Evolutionary conservation across 2,113 vertebrate genomes (phyloP).

Genomic region (Actenoides lindsayi): DNA sequence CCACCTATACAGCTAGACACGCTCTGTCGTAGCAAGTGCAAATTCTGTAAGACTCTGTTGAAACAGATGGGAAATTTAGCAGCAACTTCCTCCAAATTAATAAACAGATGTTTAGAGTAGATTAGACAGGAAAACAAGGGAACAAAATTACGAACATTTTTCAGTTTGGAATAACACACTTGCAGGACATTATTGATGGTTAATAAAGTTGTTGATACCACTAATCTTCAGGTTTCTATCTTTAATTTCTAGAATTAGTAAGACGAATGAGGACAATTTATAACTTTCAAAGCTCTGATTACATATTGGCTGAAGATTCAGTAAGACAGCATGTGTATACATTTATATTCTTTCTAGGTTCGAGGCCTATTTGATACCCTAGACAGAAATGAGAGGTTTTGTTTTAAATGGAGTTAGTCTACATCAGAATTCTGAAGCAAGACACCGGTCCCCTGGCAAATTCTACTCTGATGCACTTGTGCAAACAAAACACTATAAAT

Average conservation of each 20-base stretch:
- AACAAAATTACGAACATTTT: background rate
- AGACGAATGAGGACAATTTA: background rate
- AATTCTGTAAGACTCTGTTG: background rate
- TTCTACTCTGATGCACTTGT: background rate
- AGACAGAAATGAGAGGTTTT: background rate
- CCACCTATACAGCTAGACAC: background rate
- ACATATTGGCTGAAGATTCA: background rate
- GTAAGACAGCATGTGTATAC: background rate
- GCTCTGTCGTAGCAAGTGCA: background rate
- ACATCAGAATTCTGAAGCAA: background rate
- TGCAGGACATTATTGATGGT: background rate
- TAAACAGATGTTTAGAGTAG: background rate
- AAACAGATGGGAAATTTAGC: background rate
- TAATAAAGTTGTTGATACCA: background rate
- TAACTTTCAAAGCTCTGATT: background rate
- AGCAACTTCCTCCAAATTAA: constrained; percentile 10
- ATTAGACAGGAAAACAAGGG: background rate
- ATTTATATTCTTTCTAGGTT: background rate
- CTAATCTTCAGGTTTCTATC: background rate
- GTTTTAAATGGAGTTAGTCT: background rate
- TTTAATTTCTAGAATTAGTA: background rate
- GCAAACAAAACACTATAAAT: background rate
- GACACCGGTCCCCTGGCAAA: background rate
- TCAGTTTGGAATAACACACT: background rate
- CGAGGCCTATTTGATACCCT: background rate